Conservation (phyloP, 2,888 invertebrate species). For the Apamea crenata region DNA sequence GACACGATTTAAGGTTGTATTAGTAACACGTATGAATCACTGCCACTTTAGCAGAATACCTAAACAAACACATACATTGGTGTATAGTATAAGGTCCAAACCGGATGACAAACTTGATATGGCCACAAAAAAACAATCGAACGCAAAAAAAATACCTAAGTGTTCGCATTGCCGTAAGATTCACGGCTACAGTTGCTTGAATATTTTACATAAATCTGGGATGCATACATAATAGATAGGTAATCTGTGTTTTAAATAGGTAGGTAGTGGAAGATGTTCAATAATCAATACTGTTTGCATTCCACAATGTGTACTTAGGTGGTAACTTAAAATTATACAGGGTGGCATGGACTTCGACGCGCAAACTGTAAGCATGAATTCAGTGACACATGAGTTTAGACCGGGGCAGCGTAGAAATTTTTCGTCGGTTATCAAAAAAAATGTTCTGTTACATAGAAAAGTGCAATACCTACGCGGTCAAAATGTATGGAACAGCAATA, state of each 20-base stretch:
- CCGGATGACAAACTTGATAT: constrained; percentile 64
- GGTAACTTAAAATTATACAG: no score
- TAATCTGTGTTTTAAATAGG: background rate
- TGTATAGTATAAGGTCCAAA: constrained; percentile 34
- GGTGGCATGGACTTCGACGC: no score
- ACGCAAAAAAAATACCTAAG: constrained; percentile 50
- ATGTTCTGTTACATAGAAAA: no score
- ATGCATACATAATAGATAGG: background rate
- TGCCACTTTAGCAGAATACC: constrained; percentile 27
- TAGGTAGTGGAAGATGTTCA: background rate
- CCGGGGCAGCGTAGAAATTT: no score
- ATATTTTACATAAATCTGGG: background rate
- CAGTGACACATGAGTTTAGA: no score
- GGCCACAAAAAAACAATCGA: constrained; percentile 54
- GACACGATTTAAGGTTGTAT: constrained; percentile 25
- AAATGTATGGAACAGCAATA: no score
- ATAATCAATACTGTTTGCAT: background rate
- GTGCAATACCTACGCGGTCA: no score
- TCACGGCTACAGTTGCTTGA: background rate
- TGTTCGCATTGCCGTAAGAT: constrained; percentile 30
- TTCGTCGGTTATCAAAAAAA: no score
- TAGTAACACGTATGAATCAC: constrained; percentile 45
- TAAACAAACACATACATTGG: constrained; percentile 23
- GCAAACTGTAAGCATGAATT: no score
- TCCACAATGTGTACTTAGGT: background rate